Evolutionary conservation across 2,797 vertebrate genomes (phyloP).

Genomic region (Darevskia nairensis): DNA sequence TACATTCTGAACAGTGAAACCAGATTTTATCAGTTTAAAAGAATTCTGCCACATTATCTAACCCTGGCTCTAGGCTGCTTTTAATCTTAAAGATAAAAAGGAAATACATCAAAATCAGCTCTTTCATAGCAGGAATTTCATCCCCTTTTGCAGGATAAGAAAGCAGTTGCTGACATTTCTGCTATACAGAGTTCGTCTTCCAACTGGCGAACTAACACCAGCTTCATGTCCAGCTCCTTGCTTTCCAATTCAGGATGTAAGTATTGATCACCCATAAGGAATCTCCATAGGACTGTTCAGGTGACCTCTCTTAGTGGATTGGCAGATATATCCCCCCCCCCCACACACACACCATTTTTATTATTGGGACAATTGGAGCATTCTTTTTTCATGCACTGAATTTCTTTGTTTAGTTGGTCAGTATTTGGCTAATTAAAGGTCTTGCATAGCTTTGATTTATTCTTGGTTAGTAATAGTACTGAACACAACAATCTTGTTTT

Average conservation of each 20-base stretch:
- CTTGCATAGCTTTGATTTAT: neutral
- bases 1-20: constrained; percentile 51
- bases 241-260: constrained; percentile 83
- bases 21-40: constrained; percentile 40
- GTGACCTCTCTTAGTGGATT: neutral
- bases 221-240: constrained; percentile 79
- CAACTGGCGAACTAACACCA: constrained; percentile 75
- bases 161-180: constrained; percentile 79
- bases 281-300: neutral
- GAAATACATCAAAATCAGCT: constrained; percentile 18
- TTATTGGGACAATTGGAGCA: neutral
- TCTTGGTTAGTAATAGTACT: neutral
- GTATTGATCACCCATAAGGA: constrained; percentile 71
- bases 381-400: constrained; percentile 21
- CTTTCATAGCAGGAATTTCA: constrained; percentile 38
- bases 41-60: constrained; percentile 29
- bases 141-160: constrained; percentile 81
- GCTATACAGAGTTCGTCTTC: constrained; percentile 75
- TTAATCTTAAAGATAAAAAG: constrained; percentile 38
- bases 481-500: neutral
- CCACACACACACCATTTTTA: neutral
- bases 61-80: constrained; percentile 40
- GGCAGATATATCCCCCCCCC: neutral
- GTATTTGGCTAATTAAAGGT: neutral
- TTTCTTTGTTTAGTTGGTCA: constrained; percentile 38